Conservation (phyloP, 2,888 invertebrate species). For the Hypomecis punctinalis region DNA sequence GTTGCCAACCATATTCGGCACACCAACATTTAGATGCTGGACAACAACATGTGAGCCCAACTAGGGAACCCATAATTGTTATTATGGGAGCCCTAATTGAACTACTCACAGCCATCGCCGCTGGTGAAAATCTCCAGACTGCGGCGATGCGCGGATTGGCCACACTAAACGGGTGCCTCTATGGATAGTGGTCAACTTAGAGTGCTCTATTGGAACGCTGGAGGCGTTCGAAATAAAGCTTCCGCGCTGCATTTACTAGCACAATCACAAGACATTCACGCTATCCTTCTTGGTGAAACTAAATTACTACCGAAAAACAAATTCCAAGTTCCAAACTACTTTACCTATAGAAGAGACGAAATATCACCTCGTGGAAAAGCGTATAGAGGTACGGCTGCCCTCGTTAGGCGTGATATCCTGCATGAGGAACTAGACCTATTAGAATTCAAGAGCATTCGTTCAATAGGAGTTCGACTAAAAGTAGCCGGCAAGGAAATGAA, state of each 20-base stretch:
- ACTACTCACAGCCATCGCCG: too few relatives aligned
- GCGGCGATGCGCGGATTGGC: too few relatives aligned
- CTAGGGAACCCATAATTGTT: too few relatives aligned
- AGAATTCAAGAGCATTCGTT: too few relatives aligned
- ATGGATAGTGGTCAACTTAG: slow-evolving; percentile 7
- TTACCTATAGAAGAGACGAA: background rate
- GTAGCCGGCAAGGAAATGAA: too few relatives aligned
- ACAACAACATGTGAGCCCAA: too few relatives aligned
- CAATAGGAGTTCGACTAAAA: too few relatives aligned
- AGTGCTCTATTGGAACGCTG: slow-evolving; percentile 19
- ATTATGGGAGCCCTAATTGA: too few relatives aligned
- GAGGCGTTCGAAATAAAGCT: slow-evolving; percentile 1
- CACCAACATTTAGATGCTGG: too few relatives aligned
- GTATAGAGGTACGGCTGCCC: slow-evolving; percentile 9
- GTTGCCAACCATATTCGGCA: too few relatives aligned
- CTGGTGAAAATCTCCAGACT: too few relatives aligned
- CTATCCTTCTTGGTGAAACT: slow-evolving; percentile 6
- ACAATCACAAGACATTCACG: background rate
- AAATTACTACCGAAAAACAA: background rate
- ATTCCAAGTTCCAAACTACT: background rate
- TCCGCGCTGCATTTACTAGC: slow-evolving; percentile 10
- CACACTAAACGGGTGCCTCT: background rate
- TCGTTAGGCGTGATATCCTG: slow-evolving; percentile 9
- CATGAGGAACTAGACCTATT: slow-evolving; percentile 7
- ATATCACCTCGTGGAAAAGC: background rate